Base-by-base conservation (phyloP, 2,113 vertebrate species). In the Cercopithecus mona region DNA sequence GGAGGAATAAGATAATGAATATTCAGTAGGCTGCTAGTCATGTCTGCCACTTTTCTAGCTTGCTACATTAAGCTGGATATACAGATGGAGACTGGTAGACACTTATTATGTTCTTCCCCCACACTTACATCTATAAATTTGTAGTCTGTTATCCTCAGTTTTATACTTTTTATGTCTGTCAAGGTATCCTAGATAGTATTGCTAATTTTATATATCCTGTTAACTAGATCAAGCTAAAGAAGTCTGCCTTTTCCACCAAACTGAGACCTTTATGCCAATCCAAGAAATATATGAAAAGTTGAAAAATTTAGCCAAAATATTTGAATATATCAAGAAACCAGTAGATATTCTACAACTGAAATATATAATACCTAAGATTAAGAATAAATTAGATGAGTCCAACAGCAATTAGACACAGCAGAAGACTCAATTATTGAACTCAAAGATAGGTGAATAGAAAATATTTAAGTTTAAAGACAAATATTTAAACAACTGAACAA, bases 151-250 rank as follows among this genome's bases (percentile, higher is more conserved):
- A 64, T 48, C 3, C 80, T 90, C 57, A 18, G 11, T 84, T 45
- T 86, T 25, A 82, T 52, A 87, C 25, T 86, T 50, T 72, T 32
- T 59, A 50, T 78, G 73, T 86, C 59, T 95, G 93, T 96, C 61
- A 64, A 20, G 45, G 48, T 85, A 38, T 64, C 50, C 35, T 72
- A 64, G 25, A 83, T 94, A 59, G 32, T 43, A 48, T 22, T 72
- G 35, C 48, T 81, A 76, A 64, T 59, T 70, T 59, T 81, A 64
- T 45, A 70, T 14, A 70, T 22, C 17, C 86, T 83, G 43, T 93
- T 91, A 73, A 72, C 64, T n/a, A 64, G 20, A 20, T 88, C 57
- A 93, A 76, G n/a, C 50, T 88, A 52, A 61, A 68, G 38, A 95
- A 48, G 70, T 20, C 72, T 38, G 30, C 22, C 80, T 30, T 87